Percentiles rank a stretch among this genome's conserved stretches.
These are phyloP conservation scores for Didymodactylos carnosus DNA, from an alignment of 2,888 invertebrate species.

Conservation along the genomic window DNA sequence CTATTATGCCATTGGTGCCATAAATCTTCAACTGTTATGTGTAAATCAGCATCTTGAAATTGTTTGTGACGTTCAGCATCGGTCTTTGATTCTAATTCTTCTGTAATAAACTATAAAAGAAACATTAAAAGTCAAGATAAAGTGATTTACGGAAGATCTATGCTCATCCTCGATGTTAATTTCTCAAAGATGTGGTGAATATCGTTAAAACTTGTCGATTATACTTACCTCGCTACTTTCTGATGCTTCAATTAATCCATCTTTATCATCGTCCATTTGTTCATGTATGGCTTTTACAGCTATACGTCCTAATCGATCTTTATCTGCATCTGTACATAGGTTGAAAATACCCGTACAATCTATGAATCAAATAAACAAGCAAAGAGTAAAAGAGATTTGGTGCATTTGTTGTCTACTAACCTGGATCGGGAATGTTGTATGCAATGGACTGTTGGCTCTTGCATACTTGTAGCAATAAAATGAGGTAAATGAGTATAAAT, in stretches of 20 bases:
- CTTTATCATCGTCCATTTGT: slow-evolving; percentile 15
- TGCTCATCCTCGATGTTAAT: too few relatives aligned
- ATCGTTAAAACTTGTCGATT: not conserved
- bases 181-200: not conserved
- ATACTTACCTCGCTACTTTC: slow-evolving; percentile 10
- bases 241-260: slow-evolving; percentile 9
- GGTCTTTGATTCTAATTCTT: slow-evolving; percentile 8
- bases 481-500: too few relatives aligned
- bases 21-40: slow-evolving; percentile 11
- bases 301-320: slow-evolving; percentile 9
- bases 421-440: slow-evolving; percentile 13
- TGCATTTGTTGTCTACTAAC: too few relatives aligned
- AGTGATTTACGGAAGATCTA: not conserved
- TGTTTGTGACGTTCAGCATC: not conserved
- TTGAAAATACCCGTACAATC: slow-evolving; percentile 13
- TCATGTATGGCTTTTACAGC: slow-evolving; percentile 12
- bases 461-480: too few relatives aligned
- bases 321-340: slow-evolving; percentile 11
- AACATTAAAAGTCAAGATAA: not conserved
- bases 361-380: not conserved
- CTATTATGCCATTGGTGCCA: slow-evolving; percentile 9
- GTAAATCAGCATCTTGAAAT: slow-evolving; percentile 5
- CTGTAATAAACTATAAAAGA: slow-evolving; percentile 1
- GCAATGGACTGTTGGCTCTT: too few relatives aligned
- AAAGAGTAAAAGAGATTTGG: not conserved